Conservation (phyloP, 2,113 vertebrate species). For the Pavo muticus region DNA sequence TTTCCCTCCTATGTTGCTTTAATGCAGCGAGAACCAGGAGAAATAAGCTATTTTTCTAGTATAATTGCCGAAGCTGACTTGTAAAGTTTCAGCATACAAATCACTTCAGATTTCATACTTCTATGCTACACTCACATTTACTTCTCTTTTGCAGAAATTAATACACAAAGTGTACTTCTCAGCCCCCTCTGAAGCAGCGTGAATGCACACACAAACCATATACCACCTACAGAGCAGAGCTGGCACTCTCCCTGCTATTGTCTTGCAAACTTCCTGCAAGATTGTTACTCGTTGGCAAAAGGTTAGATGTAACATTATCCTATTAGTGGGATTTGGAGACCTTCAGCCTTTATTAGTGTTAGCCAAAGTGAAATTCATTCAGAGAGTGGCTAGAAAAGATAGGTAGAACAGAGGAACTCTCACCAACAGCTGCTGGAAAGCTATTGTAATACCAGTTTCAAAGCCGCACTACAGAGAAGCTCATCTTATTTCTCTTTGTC, state of each 20-base stretch:
- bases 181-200: background rate
- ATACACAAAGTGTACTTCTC: background rate
- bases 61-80: background rate
- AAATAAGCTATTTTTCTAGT: constrained; percentile 3
- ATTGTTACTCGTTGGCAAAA: constrained; percentile 36
- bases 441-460: background rate
- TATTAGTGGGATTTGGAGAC: constrained; percentile 42
- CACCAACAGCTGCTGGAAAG: constrained; percentile 31
- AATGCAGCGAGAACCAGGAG: constrained; percentile 4
- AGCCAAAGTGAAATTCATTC: constrained; percentile 49
- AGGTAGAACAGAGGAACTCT: constrained; percentile 53
- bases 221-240: background rate
- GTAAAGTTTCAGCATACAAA: background rate
- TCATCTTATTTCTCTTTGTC: background rate
- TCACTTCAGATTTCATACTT: background rate
- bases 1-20: constrained; percentile 42
- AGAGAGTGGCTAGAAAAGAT: constrained; percentile 20
- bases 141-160: background rate
- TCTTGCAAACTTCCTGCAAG: constrained; percentile 57
- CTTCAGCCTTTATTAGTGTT: constrained; percentile 27
- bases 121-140: background rate
- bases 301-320: constrained; percentile 29
- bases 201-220: background rate
- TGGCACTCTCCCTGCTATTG: constrained; percentile 47
- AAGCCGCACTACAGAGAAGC: background rate